Conservation (phyloP, 2,113 vertebrate species). For the Anser brachyrhynchus region DNA sequence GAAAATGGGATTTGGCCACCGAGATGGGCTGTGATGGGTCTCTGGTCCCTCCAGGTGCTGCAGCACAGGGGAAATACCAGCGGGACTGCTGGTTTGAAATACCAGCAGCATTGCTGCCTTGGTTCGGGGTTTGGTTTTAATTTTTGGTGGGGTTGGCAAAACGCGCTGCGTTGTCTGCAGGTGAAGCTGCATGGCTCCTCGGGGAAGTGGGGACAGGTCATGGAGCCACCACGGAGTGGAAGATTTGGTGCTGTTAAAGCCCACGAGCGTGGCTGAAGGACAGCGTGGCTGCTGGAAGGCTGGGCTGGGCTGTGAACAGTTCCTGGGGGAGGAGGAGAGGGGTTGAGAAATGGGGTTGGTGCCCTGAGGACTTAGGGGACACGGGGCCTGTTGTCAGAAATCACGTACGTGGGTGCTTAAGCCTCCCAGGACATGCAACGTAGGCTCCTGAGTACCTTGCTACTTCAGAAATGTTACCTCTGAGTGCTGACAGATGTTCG, state of each 20-base stretch:
- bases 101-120: background rate
- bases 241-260: background rate
- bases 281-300: background rate
- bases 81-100: background rate
- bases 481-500: slow-evolving; percentile 52
- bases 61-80: background rate
- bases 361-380: background rate
- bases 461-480: slow-evolving; percentile 37
- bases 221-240: background rate
- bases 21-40: background rate
- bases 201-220: background rate
- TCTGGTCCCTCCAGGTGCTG: background rate
- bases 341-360: background rate
- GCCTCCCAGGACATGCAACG: background rate
- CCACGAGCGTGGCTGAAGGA: background rate
- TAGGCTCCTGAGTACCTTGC: background rate
- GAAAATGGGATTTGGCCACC: background rate
- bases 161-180: background rate
- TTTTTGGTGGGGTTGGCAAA: background rate
- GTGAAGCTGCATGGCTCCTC: background rate
- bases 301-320: background rate
- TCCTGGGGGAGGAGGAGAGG: background rate
- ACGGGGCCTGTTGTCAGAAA: background rate
- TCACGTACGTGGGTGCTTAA: background rate
- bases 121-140: background rate